Evolutionary conservation across 2,113 vertebrate species (phyloP).

Genomic region (Peucedramus taeniatus): DNA sequence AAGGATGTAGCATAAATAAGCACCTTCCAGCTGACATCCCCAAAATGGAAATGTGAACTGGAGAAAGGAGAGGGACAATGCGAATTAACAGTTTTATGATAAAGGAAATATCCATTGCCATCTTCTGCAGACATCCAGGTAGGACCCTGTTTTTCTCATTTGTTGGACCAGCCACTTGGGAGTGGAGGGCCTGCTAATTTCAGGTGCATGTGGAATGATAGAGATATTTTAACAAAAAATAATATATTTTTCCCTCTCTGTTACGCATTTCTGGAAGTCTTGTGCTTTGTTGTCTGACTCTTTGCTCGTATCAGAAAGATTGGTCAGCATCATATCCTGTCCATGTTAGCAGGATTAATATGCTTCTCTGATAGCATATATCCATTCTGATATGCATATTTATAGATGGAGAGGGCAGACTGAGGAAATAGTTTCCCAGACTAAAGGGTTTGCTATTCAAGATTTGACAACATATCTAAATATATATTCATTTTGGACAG

Average conservation of each 20-base stretch:
- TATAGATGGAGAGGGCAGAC: not conserved
- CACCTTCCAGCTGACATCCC: not conserved
- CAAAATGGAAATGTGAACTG: not conserved
- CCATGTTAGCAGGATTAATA: not conserved
- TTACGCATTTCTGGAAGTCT: not conserved
- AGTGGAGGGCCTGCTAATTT: not conserved
- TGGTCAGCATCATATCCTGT: not conserved
- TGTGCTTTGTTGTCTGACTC: not conserved
- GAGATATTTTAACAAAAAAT: not conserved
- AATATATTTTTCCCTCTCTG: not conserved
- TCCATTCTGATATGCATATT: not conserved
- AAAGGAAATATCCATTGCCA: not conserved
- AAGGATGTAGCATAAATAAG: not conserved
- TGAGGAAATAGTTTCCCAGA: not conserved
- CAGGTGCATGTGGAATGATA: fast-evolving
- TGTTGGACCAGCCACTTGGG: not conserved
- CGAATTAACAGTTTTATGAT: not conserved
- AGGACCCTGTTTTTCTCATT: not conserved
- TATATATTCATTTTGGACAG: conserved; percentile 37
- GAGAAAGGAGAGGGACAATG: not conserved
- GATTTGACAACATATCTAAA: conserved; percentile 45
- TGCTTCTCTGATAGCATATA: not conserved
- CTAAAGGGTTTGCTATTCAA: conserved; percentile 11
- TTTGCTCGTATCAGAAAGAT: not conserved
- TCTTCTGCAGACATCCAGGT: not conserved